Conservation (phyloP, 2,797 vertebrate genomes). For the Chelmon rostratus region DNA sequence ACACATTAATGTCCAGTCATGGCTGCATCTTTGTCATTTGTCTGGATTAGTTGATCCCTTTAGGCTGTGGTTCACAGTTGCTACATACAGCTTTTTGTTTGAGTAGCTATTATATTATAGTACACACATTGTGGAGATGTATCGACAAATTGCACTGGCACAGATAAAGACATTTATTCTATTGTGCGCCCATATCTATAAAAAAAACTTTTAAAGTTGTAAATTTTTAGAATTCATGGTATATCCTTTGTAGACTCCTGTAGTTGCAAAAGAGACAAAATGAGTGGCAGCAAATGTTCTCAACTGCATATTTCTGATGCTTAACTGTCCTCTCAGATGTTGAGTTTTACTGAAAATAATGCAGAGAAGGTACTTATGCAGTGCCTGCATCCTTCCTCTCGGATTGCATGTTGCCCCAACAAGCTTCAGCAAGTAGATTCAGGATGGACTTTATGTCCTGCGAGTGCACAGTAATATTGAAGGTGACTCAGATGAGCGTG, state of each 20-base stretch:
- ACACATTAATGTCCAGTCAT: conserved; percentile 10
- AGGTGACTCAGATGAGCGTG: background rate
- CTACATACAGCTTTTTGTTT: conserved; percentile 1
- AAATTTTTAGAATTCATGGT: background rate
- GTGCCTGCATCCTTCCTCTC: background rate
- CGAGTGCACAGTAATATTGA: background rate
- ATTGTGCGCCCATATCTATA: background rate
- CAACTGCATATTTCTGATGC: background rate
- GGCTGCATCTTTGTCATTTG: conserved; percentile 23
- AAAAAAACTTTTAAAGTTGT: background rate
- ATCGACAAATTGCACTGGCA: background rate
- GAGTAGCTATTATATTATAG: background rate
- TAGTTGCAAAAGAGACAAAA: conserved; percentile 32
- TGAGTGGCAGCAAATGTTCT: conserved; percentile 5
- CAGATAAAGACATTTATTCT: background rate
- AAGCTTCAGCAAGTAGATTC: background rate
- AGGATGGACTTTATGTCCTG: background rate
- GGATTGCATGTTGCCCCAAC: background rate
- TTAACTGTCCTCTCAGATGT: background rate
- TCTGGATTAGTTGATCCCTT: conserved; percentile 12
- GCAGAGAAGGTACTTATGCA: background rate
- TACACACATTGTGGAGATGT: background rate
- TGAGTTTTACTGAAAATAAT: background rate
- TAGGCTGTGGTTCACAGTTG: background rate
- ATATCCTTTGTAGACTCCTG: background rate